Evolutionary conservation across 2,113 vertebrate genomes (phyloP).

Genomic region (Hemicordylus capensis): DNA sequence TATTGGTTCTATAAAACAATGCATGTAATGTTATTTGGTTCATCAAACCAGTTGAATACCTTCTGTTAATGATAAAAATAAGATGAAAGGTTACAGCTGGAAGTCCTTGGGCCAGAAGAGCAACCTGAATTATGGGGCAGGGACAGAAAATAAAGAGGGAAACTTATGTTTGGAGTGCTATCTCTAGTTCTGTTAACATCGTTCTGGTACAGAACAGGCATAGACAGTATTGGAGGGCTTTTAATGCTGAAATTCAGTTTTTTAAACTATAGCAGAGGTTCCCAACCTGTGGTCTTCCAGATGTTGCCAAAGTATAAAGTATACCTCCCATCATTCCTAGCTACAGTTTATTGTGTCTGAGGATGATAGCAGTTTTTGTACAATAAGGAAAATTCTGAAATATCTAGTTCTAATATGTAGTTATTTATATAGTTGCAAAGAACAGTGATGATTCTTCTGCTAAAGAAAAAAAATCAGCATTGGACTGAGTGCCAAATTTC

Average conservation of each 20-base stretch:
- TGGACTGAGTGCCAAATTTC: no score
- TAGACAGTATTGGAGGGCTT: background rate
- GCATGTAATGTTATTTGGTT: constrained; percentile 12
- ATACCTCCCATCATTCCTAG: no score
- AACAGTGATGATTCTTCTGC: background rate
- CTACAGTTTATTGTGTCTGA: no score
- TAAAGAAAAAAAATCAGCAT: background rate
- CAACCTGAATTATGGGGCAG: background rate
- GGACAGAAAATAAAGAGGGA: background rate
- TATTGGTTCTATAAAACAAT: constrained; percentile 18
- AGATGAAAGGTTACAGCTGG: background rate
- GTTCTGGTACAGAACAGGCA: background rate
- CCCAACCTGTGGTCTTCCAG: no score
- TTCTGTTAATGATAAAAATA: background rate
- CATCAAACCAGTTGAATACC: background rate
- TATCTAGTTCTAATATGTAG: background rate
- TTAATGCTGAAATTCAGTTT: background rate
- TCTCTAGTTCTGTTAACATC: background rate
- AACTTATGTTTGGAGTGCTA: background rate
- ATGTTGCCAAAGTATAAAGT: no score
- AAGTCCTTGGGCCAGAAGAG: constrained; percentile 5
- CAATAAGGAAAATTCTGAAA: background rate
- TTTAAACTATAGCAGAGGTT: no score
- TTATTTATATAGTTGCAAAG: no score
- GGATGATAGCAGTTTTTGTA: no score